These are phyloP conservation scores for Eristalis intricaria DNA, from an alignment of 2,888 invertebrate genomes.

Conservation along the genomic window DNA sequence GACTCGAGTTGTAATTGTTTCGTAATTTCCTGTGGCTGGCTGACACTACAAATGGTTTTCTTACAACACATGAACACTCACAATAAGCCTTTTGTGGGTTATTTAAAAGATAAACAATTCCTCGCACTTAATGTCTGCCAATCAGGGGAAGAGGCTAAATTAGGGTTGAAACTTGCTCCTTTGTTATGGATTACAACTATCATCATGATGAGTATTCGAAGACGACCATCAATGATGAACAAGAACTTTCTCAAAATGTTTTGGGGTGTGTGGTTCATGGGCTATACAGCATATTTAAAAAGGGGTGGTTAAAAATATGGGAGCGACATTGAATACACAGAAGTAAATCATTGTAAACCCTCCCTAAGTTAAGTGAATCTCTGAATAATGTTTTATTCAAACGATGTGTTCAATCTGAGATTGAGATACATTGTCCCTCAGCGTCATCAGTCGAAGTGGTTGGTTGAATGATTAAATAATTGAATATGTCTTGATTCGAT, in stretches of 20 bases:
- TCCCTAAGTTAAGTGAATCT: not conserved
- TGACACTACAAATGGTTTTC: not conserved
- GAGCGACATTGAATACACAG: too few relatives aligned
- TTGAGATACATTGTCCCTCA: not conserved
- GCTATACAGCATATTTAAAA: too few relatives aligned
- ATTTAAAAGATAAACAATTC: conserved; percentile 10
- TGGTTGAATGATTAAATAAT: not conserved
- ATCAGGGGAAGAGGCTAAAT: not conserved
- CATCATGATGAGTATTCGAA: not conserved
- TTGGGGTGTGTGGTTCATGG: not conserved
- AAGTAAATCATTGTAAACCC: not conserved
- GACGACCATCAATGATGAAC: not conserved
- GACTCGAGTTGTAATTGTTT: conserved; percentile 11
- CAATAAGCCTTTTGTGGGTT: conserved; percentile 5
- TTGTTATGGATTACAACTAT: not conserved
- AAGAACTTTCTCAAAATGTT: not conserved
- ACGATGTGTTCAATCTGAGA: not conserved
- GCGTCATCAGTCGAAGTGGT: not conserved
- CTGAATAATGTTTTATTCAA: not conserved
- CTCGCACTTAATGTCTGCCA: conserved; percentile 6
- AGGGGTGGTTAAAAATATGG: too few relatives aligned
- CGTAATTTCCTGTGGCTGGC: not conserved
- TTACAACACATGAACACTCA: conserved; percentile 12
- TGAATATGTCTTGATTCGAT: not conserved
- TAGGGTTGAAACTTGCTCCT: not conserved